Base-by-base conservation (phyloP, 1,140 invertebrate species). In the Venturia canescens region DNA sequence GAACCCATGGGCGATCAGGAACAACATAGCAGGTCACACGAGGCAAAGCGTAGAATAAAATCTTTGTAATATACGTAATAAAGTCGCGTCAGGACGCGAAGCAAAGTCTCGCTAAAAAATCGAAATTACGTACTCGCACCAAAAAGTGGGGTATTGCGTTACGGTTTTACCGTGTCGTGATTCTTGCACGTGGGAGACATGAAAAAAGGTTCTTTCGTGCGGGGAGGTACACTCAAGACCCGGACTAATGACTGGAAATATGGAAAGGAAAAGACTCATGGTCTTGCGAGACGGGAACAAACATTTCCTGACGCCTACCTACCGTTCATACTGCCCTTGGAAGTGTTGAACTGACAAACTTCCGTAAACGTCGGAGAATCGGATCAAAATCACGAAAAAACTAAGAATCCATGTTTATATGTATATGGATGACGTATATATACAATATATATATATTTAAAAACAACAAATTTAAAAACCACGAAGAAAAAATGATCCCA, bases 291-390 rank as follows among this genome's bases (percentile, higher is more conserved):
- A 29, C 4, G 21, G 21, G 21, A 57, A 57, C 21, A 6, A 44
- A 44, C n/a, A 44, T 57, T 53, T 18, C 53, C 53, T 57, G 38
- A 44, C 53, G 21, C 53, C 18, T 57, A 23, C 21, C 53, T 5
- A 23, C 1, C 60, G 75, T 77, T 63, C 18, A 53, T 38, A 63
- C 63, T 77, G 63, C 48, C 21, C 53, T 77, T 63, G 27, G 75
- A 67, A 72, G 21, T 48, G n/a, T 21, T 72, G 70, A 72, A 72
- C 44, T 48, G 13, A 70, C 9, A n/a, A 48, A 31, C 34, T 26
- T 72, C 34, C 70, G 70, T 70, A 27, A 34, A 34, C 18, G 31
- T n/a, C 29, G 63, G 23, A 31, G 67, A 34, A 70, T 21, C 3
- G n/a, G 67, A 38, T 11, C 38, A 11, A 21, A 21, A 72, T n/a